These are phyloP conservation scores for Symphodus melops DNA, from an alignment of 2,113 vertebrate genomes.

Conservation along the genomic window DNA sequence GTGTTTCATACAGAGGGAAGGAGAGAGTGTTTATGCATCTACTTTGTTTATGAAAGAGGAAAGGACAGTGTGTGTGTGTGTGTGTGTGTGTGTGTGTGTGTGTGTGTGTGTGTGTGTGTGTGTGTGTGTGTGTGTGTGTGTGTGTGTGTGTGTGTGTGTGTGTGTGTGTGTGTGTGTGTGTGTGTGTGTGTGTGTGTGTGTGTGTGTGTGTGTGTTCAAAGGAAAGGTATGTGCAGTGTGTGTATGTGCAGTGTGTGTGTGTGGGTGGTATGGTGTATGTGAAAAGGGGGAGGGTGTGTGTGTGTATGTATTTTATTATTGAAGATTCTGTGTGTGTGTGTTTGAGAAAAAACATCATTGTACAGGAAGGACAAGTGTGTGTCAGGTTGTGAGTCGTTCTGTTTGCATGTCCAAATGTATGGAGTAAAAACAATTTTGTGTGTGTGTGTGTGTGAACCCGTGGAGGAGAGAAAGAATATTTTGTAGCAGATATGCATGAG, in stretches of 20 bases:
- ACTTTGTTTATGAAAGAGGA: slow-evolving; percentile 87
- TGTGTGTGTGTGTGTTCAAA: slow-evolving; percentile 38
- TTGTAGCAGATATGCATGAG: slow-evolving; percentile 45
- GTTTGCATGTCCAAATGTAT: slow-evolving; percentile 51
- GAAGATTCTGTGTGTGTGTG: slow-evolving; percentile 56
- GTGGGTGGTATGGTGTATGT: slow-evolving; percentile 76
- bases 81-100: slow-evolving; percentile 47
- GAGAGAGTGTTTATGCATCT: slow-evolving; percentile 85
- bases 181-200: slow-evolving; percentile 47
- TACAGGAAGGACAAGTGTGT: slow-evolving; percentile 22
- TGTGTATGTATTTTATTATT: slow-evolving; percentile 74
- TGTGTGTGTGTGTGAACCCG: slow-evolving; percentile 15
- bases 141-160: slow-evolving; percentile 71
- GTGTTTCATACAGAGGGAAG: slow-evolving; percentile 77
- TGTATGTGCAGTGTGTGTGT: slow-evolving; percentile 55
- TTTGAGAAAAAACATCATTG: no score
- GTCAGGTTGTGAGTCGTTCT: slow-evolving; percentile 19
- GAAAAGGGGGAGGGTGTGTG: slow-evolving; percentile 51
- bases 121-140: slow-evolving; percentile 47
- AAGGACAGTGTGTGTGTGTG: slow-evolving; percentile 72
- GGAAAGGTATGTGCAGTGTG: slow-evolving; percentile 50
- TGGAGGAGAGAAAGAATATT: slow-evolving; percentile 50
- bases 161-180: slow-evolving; percentile 70
- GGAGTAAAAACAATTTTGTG: slow-evolving; percentile 53
- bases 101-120: slow-evolving; percentile 13